phyloP scores from a whole-genome alignment of 1,140 invertebrate genomes.

The Octopus sinensis region DNA sequence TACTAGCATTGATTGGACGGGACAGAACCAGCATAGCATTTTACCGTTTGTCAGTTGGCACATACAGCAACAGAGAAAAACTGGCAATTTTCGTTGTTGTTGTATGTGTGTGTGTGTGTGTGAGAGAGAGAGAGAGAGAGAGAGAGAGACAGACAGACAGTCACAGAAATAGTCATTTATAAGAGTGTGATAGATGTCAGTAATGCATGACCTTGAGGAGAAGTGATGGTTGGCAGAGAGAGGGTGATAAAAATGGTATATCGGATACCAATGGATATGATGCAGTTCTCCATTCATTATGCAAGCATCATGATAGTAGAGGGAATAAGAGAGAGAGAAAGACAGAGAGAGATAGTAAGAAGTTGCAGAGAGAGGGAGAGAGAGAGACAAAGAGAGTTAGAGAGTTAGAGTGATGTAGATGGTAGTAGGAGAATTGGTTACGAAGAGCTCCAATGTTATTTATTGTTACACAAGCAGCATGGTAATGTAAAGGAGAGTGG shows the following conservation, averaged over 20 bases:
- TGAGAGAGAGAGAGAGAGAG: background rate
- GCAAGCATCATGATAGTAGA: background rate
- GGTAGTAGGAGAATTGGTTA: background rate
- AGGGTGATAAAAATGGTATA: background rate
- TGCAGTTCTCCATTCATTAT: no score
- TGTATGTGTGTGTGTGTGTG: background rate
- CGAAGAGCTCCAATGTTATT: no score
- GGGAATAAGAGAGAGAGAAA: background rate
- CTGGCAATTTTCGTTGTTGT: no score
- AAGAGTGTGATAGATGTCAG: background rate
- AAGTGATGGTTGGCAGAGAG: background rate
- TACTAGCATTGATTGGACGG: no score
- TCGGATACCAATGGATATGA: no score
- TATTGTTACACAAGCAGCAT: no score
- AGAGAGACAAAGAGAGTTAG: constrained; percentile 14
- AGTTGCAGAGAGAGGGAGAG: background rate
- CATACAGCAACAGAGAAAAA: no score
- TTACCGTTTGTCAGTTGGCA: no score
- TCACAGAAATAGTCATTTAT: background rate
- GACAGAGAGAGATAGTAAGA: background rate
- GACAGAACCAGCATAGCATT: no score
- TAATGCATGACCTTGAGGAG: background rate
- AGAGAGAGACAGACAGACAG: background rate
- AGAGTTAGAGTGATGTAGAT: background rate
- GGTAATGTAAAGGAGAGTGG: no score